Conservation (phyloP, 2,113 vertebrate genomes). For the Tringa solitaria region DNA sequence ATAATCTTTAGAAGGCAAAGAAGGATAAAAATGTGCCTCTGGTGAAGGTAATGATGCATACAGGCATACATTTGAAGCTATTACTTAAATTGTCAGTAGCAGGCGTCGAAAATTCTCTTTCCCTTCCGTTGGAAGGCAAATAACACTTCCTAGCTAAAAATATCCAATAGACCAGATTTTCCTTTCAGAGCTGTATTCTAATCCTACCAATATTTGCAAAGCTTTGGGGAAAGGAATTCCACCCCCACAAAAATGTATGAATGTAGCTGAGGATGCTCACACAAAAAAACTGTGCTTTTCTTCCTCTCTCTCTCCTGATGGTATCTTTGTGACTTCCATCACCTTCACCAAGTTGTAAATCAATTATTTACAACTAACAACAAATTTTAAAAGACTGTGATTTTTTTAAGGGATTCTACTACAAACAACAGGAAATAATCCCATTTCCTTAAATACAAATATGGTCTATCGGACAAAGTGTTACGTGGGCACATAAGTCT, state of each 20-base stretch:
- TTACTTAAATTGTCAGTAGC: not conserved
- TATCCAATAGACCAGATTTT: not conserved
- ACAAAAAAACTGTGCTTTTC: not conserved
- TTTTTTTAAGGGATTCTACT: not conserved
- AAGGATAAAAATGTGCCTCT: not conserved
- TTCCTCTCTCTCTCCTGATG: not conserved
- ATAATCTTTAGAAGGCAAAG: not conserved
- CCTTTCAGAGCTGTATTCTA: not conserved
- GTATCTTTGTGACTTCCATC: not conserved
- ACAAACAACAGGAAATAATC: not conserved
- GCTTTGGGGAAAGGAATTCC: not conserved
- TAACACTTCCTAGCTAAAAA: not conserved
- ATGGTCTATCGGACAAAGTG: not conserved
- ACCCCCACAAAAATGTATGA: not conserved
- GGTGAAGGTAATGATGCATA: not conserved
- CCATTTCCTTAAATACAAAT: not conserved
- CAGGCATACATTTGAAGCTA: not conserved
- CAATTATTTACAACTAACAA: not conserved
- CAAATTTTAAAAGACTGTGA: not conserved
- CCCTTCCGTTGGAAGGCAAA: not conserved
- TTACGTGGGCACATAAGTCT: not conserved
- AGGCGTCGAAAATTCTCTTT: not conserved
- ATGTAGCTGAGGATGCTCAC: not conserved
- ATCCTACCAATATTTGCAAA: not conserved
- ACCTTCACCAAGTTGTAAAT: not conserved